Base-by-base conservation (phyloP, 2,113 vertebrate genomes). In the Diphyllodes magnificus region DNA sequence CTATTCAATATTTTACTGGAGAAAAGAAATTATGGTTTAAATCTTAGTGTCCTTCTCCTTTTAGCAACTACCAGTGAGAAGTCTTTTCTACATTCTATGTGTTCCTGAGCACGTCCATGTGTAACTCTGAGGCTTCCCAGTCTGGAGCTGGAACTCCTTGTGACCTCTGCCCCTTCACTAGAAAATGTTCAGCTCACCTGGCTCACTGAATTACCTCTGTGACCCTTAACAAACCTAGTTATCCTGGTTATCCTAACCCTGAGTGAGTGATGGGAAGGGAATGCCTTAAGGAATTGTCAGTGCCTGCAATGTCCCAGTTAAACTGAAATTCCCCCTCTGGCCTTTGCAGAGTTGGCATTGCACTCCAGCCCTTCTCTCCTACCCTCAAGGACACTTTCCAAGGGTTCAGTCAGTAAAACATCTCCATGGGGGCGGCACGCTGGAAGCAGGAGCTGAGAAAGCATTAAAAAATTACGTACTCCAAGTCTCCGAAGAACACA, bases 401-500 rank as follows among this genome's bases (percentile, higher is more conserved):
- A 0, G 0, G 56, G 13, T 31, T 80, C 60, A 28, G 16, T 10
- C 30, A 54, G 13, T 24, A 30, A 73, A 72, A 81, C 7, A 4
- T 23, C 42, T 30, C 37, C 33, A 2, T 21, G 56, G 88, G 45
- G 15, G 45, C 6, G 6, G 64, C 79, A 68, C 21, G 7, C 12
- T 42, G 31, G 27, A 39, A 87, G 68, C 20, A 40, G 50, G 9
- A 40, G 37, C 71, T 72, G 65, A 51, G 51, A 60, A 73, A 82
- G 7, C 28, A 45, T 10, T 50, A 9, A 81, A 57, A 80, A 81
- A n/a, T 28, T 0, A 68, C 0, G 0, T 6, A 12, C 47, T 86
- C 77, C 49, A 59, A 33, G 37, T 14, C 63, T 76, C 44, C 63
- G 53, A 53, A 57, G 61, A 93, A 70, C 35, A 45, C 30, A 61